Conservation (phyloP, 2,113 vertebrate species). For the Litocranius walleri region DNA sequence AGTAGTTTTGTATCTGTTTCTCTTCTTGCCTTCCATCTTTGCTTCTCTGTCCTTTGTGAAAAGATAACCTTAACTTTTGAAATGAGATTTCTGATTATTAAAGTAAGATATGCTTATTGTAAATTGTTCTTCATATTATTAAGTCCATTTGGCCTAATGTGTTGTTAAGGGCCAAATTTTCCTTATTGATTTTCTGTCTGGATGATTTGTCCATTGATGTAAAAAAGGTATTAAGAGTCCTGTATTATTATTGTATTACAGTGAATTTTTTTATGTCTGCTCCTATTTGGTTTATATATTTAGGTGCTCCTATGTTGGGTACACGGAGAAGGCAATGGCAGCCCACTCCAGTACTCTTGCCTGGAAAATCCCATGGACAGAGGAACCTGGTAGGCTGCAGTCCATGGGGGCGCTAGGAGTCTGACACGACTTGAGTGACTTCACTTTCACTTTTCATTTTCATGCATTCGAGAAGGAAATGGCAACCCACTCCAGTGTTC, state of each 20-base stretch:
- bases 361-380: too few species aligned
- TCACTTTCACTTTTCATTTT: too few species aligned
- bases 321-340: too few species aligned
- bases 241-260: background rate
- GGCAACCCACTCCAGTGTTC: too few species aligned
- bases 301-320: background rate
- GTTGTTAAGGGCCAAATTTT: background rate
- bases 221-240: background rate
- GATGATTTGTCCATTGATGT: background rate
- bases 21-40: slow-evolving; percentile 12
- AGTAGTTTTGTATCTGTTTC: slow-evolving; percentile 11
- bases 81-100: slow-evolving; percentile 29
- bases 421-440: too few species aligned
- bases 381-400: too few species aligned
- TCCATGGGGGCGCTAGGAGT: too few species aligned
- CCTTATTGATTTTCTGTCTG: background rate
- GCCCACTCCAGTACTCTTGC: too few species aligned
- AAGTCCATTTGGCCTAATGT: background rate
- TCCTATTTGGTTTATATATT: background rate
- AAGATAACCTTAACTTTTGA: slow-evolving; percentile 40
- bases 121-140: background rate
- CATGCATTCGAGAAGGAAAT: too few species aligned
- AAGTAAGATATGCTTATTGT: slow-evolving; percentile 9
- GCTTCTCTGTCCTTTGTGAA: background rate
- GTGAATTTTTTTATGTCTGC: background rate